phyloP scores from a whole-genome alignment of 2,797 vertebrate genomes.

The Yasuhikotakia modesta region DNA sequence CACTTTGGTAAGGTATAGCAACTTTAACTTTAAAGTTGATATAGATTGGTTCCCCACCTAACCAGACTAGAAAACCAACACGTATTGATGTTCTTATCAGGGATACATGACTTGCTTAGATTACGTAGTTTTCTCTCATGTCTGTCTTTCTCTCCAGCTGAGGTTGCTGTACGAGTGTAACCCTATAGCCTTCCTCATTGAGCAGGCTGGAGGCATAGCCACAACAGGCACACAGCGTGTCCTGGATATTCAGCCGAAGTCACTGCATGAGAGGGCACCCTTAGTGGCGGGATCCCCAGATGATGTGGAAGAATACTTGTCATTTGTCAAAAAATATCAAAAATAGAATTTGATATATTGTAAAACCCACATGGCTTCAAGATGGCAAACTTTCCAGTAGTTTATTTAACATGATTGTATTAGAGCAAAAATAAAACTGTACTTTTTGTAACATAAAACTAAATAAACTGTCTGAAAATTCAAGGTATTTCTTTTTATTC shows the following conservation, averaged over 20 bases:
- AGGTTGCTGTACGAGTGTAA: conserved; percentile 95
- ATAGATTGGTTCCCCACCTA: too few species aligned
- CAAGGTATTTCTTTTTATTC: not conserved
- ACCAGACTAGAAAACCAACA: not conserved
- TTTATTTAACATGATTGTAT: not conserved
- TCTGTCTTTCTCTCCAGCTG: conserved; percentile 73
- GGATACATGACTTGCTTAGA: not conserved
- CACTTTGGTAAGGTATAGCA: not conserved
- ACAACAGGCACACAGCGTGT: conserved; percentile 87
- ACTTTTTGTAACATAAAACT: not conserved
- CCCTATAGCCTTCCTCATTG: conserved; percentile 92
- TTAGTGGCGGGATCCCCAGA: conserved; percentile 89
- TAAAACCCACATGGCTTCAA: not conserved
- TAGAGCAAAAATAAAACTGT: not conserved
- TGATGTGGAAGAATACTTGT: conserved; percentile 90
- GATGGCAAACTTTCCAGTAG: not conserved
- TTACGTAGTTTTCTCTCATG: not conserved
- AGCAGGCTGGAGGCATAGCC: conserved; percentile 91
- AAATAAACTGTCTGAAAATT: not conserved
- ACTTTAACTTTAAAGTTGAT: too few species aligned
- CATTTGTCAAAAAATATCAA: conserved; percentile 85
- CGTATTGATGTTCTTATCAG: not conserved
- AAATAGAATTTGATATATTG: conserved; percentile 59
- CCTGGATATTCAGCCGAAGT: conserved; percentile 87
- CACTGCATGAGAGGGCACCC: conserved; percentile 89